These are phyloP conservation scores for Mystacides longicornis DNA, from an alignment of 2,888 invertebrate species.

Conservation along the genomic window DNA sequence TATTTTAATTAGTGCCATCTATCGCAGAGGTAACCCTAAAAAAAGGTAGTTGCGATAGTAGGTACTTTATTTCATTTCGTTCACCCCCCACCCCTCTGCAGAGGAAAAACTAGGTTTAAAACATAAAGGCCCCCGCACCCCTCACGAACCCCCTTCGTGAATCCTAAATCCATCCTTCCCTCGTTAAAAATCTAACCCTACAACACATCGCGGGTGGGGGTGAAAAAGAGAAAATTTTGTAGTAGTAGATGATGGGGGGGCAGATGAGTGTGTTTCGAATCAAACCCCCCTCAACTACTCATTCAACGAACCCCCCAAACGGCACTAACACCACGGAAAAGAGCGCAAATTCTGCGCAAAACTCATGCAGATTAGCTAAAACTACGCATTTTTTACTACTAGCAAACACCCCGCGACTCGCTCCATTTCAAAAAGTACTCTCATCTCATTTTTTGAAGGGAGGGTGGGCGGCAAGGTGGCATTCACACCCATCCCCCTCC, in stretches of 20 bases:
- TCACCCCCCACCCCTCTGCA: constrained; percentile 21
- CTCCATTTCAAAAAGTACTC: constrained; percentile 10
- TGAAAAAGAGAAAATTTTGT: constrained; percentile 1
- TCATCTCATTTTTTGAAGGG: background rate
- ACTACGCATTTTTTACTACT: constrained; percentile 62
- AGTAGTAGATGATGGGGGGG: background rate
- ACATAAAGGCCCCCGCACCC: constrained; percentile 34
- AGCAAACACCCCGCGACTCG: constrained; percentile 32
- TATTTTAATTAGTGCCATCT: too few species aligned
- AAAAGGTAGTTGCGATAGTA: constrained; percentile 1
- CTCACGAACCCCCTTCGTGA: constrained; percentile 31
- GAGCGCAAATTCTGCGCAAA: constrained; percentile 29
- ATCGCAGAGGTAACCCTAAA: background rate
- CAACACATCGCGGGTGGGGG: constrained; percentile 26
- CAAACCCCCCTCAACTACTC: constrained; percentile 27
- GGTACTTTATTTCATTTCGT: constrained; percentile 18
- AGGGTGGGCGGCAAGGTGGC: constrained; percentile 7
- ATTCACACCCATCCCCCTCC: constrained; percentile 17
- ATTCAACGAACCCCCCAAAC: background rate
- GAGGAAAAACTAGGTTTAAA: constrained; percentile 31
- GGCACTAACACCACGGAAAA: constrained; percentile 27
- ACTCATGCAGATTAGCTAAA: constrained; percentile 57
- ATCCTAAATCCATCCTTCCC: constrained; percentile 27
- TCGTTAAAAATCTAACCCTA: constrained; percentile 34
- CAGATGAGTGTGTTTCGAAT: background rate